Base-by-base conservation (phyloP, 2,797 vertebrate genomes). In the Rhyacichthys aspro region DNA sequence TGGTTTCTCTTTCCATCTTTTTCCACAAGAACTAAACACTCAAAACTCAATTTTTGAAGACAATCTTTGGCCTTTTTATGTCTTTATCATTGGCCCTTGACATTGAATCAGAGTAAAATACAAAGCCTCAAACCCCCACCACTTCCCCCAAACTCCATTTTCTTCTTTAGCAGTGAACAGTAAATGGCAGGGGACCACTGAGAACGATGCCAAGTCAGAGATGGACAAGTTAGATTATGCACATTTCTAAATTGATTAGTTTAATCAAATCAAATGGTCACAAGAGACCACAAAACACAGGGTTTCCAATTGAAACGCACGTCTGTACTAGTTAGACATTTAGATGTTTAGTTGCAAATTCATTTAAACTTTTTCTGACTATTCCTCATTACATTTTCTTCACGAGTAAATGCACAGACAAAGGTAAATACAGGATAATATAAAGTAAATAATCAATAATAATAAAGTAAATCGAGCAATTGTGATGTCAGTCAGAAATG, bases 251-350 rank as follows among this genome's bases (percentile, higher is more conserved):
- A 79, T 70, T 72, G 79, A 83, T 82, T 69, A 75, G 52, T 70
- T 50, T 80, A 87, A 82, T 84, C 62, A 65, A 86, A 89, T 83
- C 74, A 80, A 81, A 74, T 34, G 58, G 67, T 72, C 69, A 82
- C 55, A 41, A 46, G 74, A 84, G 62, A 82, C 61, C 67, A 32
- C 49, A 70, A 41, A 61, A 72, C 49, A 43, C 61, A 74, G 38
- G 54, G 43, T 59, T 63, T 14, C 43, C 59, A 76, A 75, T 67
- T 54, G 47, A 80, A 50, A 74, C n/a, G n/a, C n/a, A n/a, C n/a
- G n/a, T n/a, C n/a, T 15, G 39, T 16, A 37, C 28, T 65, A 53
- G 63, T 9, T 12, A 32, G 34, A 38, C 34, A 8, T 28, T 28
- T 28, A 28, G 23, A 28, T 28, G 23, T 28, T 28, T 1, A 28